Percentiles rank a stretch among this genome's conserved stretches.
Evolutionary conservation across 2,888 invertebrate genomes (phyloP).

Genomic region (Nomada fucata): DNA sequence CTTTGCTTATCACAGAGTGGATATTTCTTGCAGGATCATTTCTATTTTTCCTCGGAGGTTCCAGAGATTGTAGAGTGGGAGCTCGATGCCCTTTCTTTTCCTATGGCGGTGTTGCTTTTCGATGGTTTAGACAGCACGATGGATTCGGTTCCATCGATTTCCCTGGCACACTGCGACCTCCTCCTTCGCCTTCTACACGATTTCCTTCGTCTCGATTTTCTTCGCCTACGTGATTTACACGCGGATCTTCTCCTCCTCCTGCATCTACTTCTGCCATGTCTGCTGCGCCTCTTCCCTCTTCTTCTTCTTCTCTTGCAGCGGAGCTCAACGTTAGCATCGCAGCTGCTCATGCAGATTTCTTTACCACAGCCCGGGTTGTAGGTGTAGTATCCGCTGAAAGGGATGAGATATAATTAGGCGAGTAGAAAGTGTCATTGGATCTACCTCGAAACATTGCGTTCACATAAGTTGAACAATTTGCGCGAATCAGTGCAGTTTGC

Average conservation of each 20-base stretch:
- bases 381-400: slow-evolving; percentile 72
- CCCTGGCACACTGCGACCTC: slow-evolving; percentile 16
- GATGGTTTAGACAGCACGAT: slow-evolving; percentile 17
- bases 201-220: slow-evolving; percentile 13
- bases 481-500: neutral
- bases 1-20: slow-evolving; percentile 15
- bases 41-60: slow-evolving; percentile 39
- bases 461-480: no score
- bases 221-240: slow-evolving; percentile 30
- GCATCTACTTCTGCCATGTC: neutral
- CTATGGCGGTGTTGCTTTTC: slow-evolving; percentile 33
- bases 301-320: slow-evolving; percentile 26
- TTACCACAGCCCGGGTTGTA: slow-evolving; percentile 65
- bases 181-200: slow-evolving; percentile 25
- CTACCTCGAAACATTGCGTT: no score
- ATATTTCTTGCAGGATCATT: slow-evolving; percentile 23
- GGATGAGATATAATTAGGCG: no score
- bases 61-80: slow-evolving; percentile 56
- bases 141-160: slow-evolving; percentile 20
- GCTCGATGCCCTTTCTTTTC: slow-evolving; percentile 42
- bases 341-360: slow-evolving; percentile 30
- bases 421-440: no score
- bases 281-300: neutral
- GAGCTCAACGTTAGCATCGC: slow-evolving; percentile 28
- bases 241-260: slow-evolving; percentile 22